phyloP scores from a whole-genome alignment of 1,140 invertebrate genomes.

The Drosophila pseudoobscura region DNA sequence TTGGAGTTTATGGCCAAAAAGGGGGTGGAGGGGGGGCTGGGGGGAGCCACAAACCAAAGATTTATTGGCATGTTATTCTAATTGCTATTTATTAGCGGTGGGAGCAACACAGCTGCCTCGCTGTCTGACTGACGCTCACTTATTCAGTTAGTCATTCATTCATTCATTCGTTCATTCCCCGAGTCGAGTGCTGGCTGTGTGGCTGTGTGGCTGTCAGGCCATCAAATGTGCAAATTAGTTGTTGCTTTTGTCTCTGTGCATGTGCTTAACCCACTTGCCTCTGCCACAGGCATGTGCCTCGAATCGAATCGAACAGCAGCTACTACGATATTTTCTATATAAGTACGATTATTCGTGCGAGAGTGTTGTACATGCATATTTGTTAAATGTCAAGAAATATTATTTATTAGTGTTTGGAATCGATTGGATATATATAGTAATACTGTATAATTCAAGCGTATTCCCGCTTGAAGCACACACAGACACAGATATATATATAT shows the following conservation, averaged over 20 bases:
- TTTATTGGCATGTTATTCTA: slow-evolving; percentile 77
- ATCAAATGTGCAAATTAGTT: slow-evolving; percentile 71
- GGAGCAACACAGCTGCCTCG: slow-evolving; percentile 15
- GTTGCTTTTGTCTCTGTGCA: slow-evolving; percentile 51
- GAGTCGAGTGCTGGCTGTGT: not conserved
- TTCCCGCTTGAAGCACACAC: too few relatives aligned
- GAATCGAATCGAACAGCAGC: too few relatives aligned
- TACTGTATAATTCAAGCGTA: too few relatives aligned
- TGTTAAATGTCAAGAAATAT: too few relatives aligned
- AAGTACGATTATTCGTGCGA: too few relatives aligned
- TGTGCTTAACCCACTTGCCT: slow-evolving; percentile 67
- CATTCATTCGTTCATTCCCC: slow-evolving; percentile 38
- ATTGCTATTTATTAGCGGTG: slow-evolving; percentile 72
- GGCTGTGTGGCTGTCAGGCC: slow-evolving; percentile 42
- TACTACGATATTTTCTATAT: too few relatives aligned
- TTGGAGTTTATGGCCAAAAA: slow-evolving; percentile 61
- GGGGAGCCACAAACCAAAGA: slow-evolving; percentile 31
- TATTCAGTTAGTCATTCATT: slow-evolving; percentile 46
- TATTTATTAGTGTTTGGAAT: too few relatives aligned
- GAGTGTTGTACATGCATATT: too few relatives aligned
- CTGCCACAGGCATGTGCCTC: slow-evolving; percentile 5
- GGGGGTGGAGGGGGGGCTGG: not conserved
- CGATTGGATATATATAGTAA: too few relatives aligned
- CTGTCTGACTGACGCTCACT: slow-evolving; percentile 28
- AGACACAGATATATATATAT: too few relatives aligned